Evolutionary conservation across 2,888 invertebrate genomes (phyloP).

Genomic region (Cenopis cana): DNA sequence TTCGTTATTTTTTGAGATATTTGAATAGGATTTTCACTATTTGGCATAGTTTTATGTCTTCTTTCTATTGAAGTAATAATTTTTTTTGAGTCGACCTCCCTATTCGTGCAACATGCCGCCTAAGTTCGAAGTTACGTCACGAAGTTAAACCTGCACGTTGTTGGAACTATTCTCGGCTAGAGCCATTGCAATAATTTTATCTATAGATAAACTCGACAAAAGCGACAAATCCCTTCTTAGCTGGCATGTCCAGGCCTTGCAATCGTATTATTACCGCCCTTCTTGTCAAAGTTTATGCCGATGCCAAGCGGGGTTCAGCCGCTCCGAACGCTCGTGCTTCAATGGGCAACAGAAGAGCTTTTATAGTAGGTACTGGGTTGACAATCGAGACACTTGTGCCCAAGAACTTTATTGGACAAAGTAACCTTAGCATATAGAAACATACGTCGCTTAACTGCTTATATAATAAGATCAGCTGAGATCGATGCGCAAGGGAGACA

Average conservation of each 20-base stretch:
- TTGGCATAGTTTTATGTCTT: too few species aligned
- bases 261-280: constrained; percentile 36
- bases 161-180: background rate
- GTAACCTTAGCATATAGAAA: background rate
- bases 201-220: constrained; percentile 29
- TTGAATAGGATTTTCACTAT: too few species aligned
- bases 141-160: background rate
- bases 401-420: constrained; percentile 11
- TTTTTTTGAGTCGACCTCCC: too few species aligned
- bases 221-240: constrained; percentile 32
- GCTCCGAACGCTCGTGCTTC: constrained; percentile 24
- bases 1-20: too few species aligned
- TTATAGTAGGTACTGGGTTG: constrained; percentile 13
- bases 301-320: constrained; percentile 26
- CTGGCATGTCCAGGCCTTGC: constrained; percentile 32
- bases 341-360: constrained; percentile 20
- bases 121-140: background rate
- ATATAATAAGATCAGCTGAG: background rate
- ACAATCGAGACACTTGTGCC: constrained; percentile 18
- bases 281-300: constrained; percentile 26
- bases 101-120: background rate
- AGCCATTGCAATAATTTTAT: constrained; percentile 16
- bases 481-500: background rate
- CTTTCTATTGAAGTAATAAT: too few species aligned
- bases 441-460: background rate